These are phyloP conservation scores for Zaprionus africanus DNA, from an alignment of 1,140 invertebrate genomes.

Conservation along the genomic window DNA sequence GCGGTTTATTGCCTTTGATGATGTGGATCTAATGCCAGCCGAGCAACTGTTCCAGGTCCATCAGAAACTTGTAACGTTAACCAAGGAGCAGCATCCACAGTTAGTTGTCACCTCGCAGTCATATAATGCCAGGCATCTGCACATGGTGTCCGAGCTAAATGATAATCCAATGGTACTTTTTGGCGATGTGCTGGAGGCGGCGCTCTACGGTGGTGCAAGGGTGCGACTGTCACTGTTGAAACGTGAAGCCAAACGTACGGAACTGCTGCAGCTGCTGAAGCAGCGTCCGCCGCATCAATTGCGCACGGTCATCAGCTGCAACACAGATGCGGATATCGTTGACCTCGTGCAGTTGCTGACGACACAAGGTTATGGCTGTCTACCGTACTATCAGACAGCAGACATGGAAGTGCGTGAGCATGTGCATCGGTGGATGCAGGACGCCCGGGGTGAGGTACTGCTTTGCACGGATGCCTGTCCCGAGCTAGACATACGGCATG, in stretches of 20 bases:
- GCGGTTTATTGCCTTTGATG: conserved; percentile 48
- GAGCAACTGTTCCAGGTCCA: conserved; percentile 8
- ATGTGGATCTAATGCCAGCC: conserved; percentile 50
- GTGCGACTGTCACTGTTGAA: conserved; percentile 23
- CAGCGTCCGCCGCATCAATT: conserved; percentile 33
- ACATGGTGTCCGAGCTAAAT: conserved; percentile 20
- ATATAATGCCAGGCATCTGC: conserved; percentile 17
- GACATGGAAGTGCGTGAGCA: conserved; percentile 18
- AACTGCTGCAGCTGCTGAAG: conserved; percentile 24
- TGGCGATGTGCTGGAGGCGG: conserved; percentile 62
- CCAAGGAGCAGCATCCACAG: conserved; percentile 27
- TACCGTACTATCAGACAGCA: conserved; percentile 55
- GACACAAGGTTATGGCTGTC: conserved; percentile 19
- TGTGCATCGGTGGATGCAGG: conserved; percentile 34
- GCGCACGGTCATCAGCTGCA: conserved; percentile 55
- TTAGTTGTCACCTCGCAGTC: conserved; percentile 45
- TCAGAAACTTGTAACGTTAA: not conserved
- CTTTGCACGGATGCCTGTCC: conserved; percentile 63
- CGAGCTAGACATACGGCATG: conserved; percentile 51
- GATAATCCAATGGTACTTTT: conserved; percentile 44
- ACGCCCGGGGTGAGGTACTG: conserved; percentile 26
- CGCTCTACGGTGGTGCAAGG: conserved; percentile 43
- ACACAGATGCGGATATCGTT: conserved; percentile 39
- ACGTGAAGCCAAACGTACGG: not conserved
- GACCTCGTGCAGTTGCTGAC: conserved; percentile 6